Evolutionary conservation across 1,140 invertebrate genomes (phyloP), one percentile per base, ranked within the genome.

Genomic region (Scaptomyza pallida): DNA sequence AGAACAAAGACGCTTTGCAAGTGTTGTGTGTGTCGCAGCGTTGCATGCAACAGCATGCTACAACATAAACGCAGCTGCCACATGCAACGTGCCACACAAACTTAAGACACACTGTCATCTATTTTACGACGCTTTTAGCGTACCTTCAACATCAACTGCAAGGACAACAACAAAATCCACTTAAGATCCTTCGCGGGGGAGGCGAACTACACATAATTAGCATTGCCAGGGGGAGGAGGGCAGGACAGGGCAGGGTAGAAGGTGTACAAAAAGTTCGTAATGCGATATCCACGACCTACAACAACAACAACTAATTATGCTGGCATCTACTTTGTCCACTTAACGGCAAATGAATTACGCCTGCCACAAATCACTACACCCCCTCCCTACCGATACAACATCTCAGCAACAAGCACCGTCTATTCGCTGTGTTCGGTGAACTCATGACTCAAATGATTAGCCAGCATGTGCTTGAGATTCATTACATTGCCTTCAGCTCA

Each of bases 41-140:
- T 19, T 6, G 5, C n/a, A 44, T 57, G 55, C 23, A 50, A 30
- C 55, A 57, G 44, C 55, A 59, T 48, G 44, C 44, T 23, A 44
- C 26, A 59, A 23, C 12, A 35, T n/a, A 37, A 37, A 37, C 12
- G 12, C 33, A n/a, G 33, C 12, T 37, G 33, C 33, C 12, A 35
- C 43, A 8, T 59, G 45, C 59, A 45, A 21, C 23, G 30, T 16
- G 19, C 56, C 44, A 50, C 17, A 50, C n/a, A 48, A 15, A 40
- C 41, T 50, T 54, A 5, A 19, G 26, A 30, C 50, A 50, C 37
- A 37, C 37, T 71, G 52, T 57, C 61, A 26, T 35, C 44, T 48
- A 57, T 77, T 80, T 81, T 61, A 81, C 55, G 68, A 54, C 33
- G 78, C 62, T 76, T 73, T 81, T 77, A 77, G 72, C 77, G 57